Evolutionary conservation across 1,140 invertebrate species (phyloP).

Genomic region (Steinernema feltiae): DNA sequence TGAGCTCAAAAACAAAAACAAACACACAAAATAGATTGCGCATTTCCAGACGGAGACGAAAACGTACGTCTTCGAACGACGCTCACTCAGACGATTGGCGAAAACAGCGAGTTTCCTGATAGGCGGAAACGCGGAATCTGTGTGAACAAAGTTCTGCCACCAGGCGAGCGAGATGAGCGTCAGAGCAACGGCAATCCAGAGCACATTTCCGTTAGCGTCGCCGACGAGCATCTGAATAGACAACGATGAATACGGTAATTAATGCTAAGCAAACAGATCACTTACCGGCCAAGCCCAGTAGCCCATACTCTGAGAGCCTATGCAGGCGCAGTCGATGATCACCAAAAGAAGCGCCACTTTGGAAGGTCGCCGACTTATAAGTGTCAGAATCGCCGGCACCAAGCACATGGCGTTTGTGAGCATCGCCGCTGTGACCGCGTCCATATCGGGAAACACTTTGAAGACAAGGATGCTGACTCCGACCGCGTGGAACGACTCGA

Average conservation of each 20-base stretch:
- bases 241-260: slow-evolving; percentile 9
- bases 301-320: slow-evolving; percentile 45
- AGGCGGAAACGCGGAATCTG: slow-evolving; percentile 51
- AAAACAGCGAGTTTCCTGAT: slow-evolving; percentile 42
- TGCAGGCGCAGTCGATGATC: slow-evolving; percentile 44
- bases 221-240: slow-evolving; percentile 42
- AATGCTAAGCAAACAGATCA: not conserved
- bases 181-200: slow-evolving; percentile 41
- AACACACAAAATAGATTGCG: slow-evolving; percentile 44
- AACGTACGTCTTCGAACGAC: slow-evolving; percentile 50
- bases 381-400: slow-evolving; percentile 41
- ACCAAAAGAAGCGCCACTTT: slow-evolving; percentile 46
- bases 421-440: slow-evolving; percentile 39
- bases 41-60: slow-evolving; percentile 53
- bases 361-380: slow-evolving; percentile 41
- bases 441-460: slow-evolving; percentile 46
- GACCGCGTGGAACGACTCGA: slow-evolving; percentile 51
- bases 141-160: slow-evolving; percentile 57
- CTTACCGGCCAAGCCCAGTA: slow-evolving; percentile 49
- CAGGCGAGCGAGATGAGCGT: slow-evolving; percentile 49
- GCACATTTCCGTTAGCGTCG: slow-evolving; percentile 32
- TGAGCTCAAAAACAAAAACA: slow-evolving; percentile 45
- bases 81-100: slow-evolving; percentile 39
- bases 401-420: slow-evolving; percentile 54
- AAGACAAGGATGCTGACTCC: slow-evolving; percentile 53